Evolutionary conservation across 2,113 vertebrate genomes (phyloP).

Genomic region (Phoenicopterus ruber): DNA sequence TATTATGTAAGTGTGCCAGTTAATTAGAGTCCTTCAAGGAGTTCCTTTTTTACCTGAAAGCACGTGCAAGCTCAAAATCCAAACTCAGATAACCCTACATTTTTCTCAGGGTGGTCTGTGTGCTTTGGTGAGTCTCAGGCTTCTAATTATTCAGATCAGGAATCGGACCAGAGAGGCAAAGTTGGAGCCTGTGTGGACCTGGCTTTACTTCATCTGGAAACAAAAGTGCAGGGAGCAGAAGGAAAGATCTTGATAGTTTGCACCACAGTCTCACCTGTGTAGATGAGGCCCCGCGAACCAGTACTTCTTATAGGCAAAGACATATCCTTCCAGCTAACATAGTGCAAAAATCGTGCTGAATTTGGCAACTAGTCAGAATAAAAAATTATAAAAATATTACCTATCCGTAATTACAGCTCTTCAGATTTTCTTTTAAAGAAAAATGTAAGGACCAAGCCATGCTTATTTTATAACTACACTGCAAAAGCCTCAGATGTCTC

Average conservation of each 20-base stretch:
- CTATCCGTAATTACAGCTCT: not conserved
- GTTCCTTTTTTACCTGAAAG: not conserved
- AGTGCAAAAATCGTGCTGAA: not conserved
- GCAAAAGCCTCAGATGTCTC: not conserved
- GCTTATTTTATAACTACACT: not conserved
- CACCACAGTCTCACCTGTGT: not conserved
- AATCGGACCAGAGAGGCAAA: not conserved
- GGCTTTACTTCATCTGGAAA: not conserved
- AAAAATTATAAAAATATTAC: not conserved
- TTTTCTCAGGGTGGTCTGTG: not conserved
- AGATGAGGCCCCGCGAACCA: not conserved
- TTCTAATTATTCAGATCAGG: not conserved
- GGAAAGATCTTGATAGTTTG: not conserved
- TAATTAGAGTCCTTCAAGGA: not conserved
- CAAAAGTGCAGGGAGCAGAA: not conserved
- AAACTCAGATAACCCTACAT: not conserved
- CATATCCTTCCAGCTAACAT: not conserved
- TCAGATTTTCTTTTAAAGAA: not conserved
- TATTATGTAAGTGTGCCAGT: not conserved
- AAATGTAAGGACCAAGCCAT: not conserved
- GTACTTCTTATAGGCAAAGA: not conserved
- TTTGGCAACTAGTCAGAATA: not conserved
- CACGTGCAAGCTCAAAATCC: not conserved
- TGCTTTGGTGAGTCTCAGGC: not conserved
- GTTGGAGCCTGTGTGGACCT: fast-evolving